Evolutionary conservation across 1,140 invertebrate genomes (phyloP).

Genomic region (Solenopsis invicta): DNA sequence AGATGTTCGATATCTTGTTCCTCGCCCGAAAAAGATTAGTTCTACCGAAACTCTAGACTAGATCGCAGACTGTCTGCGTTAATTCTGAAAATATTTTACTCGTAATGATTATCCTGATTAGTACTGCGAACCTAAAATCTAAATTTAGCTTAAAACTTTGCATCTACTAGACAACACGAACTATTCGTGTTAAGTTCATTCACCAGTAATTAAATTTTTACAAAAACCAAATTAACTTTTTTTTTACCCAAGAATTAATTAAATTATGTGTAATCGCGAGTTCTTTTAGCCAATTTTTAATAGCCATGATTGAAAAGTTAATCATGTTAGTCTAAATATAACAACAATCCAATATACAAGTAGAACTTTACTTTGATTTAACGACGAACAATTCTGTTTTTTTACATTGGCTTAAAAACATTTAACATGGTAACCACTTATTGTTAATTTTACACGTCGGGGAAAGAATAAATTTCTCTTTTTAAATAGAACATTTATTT

Average conservation of each 20-base stretch:
- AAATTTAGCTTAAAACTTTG: neutral
- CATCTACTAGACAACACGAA: neutral
- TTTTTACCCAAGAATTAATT: neutral
- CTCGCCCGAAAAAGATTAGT: neutral
- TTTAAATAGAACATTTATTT: neutral
- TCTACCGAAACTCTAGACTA: neutral
- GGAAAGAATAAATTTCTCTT: neutral
- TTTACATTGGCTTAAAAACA: no score
- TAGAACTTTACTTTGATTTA: slow-evolving; percentile 13
- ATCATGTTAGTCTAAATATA: neutral
- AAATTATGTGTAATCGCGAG: neutral
- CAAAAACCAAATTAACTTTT: neutral
- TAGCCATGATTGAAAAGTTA: slow-evolving; percentile 17
- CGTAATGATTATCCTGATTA: no score
- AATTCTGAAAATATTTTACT: neutral
- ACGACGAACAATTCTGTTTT: neutral
- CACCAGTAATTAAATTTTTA: neutral
- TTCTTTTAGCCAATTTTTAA: neutral
- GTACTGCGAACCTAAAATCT: neutral
- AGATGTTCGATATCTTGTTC: neutral
- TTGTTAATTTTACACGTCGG: neutral
- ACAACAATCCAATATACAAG: neutral
- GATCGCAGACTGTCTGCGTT: no score
- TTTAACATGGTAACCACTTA: neutral
- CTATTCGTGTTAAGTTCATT: neutral